Evolutionary conservation across 30 jellyfish, hydroid and myxozoan species (phyloP).

Genomic region (Mastigias papua): DNA sequence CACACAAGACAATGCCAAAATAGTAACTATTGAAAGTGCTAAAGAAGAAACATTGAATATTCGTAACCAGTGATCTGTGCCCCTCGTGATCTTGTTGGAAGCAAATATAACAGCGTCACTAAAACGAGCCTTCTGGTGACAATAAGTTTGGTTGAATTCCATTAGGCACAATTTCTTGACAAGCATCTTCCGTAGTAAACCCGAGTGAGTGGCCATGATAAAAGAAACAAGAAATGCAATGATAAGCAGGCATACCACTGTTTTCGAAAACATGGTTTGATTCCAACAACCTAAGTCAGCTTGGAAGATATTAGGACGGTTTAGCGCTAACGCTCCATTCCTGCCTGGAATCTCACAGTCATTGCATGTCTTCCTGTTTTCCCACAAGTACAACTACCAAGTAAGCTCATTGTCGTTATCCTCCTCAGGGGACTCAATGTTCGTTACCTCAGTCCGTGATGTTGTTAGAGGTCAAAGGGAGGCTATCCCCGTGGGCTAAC

Average conservation of each 20-base stretch:
- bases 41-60: neutral
- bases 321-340: no score
- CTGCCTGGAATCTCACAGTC: no score
- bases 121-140: neutral
- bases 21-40: constrained; percentile 8
- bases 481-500: no score
- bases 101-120: neutral
- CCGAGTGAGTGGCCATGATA: constrained; percentile 1
- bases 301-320: no score
- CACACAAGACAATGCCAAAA: constrained; percentile 5
- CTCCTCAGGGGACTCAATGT: no score
- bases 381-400: no score
- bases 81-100: neutral
- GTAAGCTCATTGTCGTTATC: no score
- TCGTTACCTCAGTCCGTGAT: no score
- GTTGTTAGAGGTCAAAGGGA: no score
- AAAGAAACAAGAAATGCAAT: constrained; percentile 6
- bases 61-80: constrained; percentile 11
- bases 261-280: constrained; percentile 14
- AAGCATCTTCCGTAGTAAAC: constrained; percentile 11
- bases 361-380: no score
- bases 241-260: neutral
- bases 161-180: constrained; percentile 23
- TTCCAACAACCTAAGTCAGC: no score
- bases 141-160: constrained; percentile 5